Base-by-base conservation (phyloP, 2,888 invertebrate species). In the Nephrotoma appendiculata region DNA sequence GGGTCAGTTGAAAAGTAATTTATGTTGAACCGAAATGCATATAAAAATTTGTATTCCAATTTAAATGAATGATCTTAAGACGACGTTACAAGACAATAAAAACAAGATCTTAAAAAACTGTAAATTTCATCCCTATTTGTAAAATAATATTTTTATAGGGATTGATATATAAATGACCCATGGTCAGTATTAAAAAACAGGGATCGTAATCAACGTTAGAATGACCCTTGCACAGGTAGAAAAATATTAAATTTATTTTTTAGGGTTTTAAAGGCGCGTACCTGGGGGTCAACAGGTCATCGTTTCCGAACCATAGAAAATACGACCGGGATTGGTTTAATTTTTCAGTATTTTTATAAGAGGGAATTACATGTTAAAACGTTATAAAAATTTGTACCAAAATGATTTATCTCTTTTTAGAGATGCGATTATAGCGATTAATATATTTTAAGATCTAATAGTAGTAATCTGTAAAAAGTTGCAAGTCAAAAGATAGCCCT, bases 201-300 rank as follows among this genome's bases (percentile, higher is more conserved):
- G 71, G 71, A 31, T 31, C 31, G 71, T 9, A 71, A 71, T 71
- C 71, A 71, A 71, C 71, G 31, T 31, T 42, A 84, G 15, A 84
- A n/a, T 84, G 84, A 84, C 84, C 84, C 84, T 84, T 42, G 84
- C 12, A 43, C 84, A 84, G 84, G 84, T 84, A 84, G 84, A 84
- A 43, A 84, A 52, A 71, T 31, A 71, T 71, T 31, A 71, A 31
- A 71, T 6, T 31, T 71, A 31, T 31, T 52, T 31, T 71, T 71
- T 31, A 31, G 71, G 71, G 71, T 71, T 31, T 71, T 71, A 71
- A 71, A 31, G 71, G 71, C 71, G 71, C 71, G 71, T 71, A 71
- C 71, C 71, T 71, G 71, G 71, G 31, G 71, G 31, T 71, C 31
- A 71, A 71, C 5, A 71, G 71, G 71, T 71, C 71, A 71, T 71